Base-by-base conservation (phyloP, 1,140 invertebrate species). In the Heterodera schachtii region DNA sequence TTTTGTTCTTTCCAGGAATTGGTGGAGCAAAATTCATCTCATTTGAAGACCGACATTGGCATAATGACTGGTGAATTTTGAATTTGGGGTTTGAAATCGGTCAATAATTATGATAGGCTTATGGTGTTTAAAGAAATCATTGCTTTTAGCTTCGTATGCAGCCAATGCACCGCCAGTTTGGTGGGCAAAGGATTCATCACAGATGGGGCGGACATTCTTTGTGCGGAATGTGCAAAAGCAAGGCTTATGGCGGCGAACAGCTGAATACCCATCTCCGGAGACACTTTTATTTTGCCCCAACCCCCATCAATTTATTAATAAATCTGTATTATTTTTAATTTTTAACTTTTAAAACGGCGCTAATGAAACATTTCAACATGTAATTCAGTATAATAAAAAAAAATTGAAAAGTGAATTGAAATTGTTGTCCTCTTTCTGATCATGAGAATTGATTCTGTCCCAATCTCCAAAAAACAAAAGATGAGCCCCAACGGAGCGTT, bases 11-110 rank as follows among this genome's bases (percentile, higher is more conserved):
- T 60, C 3, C 90, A 96, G 96, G 96, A 83, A 97, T 97, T 91
- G 96, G 96, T 86, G 97, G 97, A 88, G 98, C 97, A 66, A 95
- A 97, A 87, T 99, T 98, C 93, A 98, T 99, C 91, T 98, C 96
- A 67, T 99, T 99, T 92, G 96, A 98, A 91, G 96, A 98, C 92
- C 94, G 97, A 83, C 96, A 99, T 91, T 99, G 98, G 98, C 97
- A 99, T 92, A 98, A 98, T 91, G 96, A 98, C 91, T 99, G 98
- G 92, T 99, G 98, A 21, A 31, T 31, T 31, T 31, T 0, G 31
- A 31, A 31, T 31, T 31, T 31, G 0, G 31, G 31, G 0, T 31
- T 31, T 31, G 1, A 31, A 31, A 31, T 31, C 31, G 31, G 31
- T 31, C 31, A 31, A n/a, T n/a, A n/a, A n/a, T n/a, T n/a, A n/a